A percentile compares a stretch with the other conserved stretches of the same genome.
These are phyloP conservation scores for Nymphalis c-album DNA, from an alignment of 2,888 invertebrate species.

Conservation along the genomic window DNA sequence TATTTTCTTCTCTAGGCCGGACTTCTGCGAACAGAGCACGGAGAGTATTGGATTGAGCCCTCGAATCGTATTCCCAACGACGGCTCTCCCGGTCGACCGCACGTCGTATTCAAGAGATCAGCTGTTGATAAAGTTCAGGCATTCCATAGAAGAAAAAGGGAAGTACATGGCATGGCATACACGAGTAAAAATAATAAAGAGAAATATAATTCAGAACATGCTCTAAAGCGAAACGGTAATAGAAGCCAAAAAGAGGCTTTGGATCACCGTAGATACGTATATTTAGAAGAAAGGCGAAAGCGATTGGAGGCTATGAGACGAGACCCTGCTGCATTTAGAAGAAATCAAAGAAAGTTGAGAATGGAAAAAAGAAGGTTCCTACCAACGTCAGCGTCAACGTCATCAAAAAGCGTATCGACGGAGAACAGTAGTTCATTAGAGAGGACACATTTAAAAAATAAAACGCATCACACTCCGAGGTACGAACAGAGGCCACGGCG, in stretches of 20 bases:
- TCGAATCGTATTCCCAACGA: constrained; percentile 76
- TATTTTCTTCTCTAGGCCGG: constrained; percentile 81
- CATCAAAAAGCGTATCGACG: constrained; percentile 57
- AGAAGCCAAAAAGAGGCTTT: constrained; percentile 82
- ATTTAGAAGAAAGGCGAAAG: constrained; percentile 63
- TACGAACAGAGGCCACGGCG: constrained; percentile 55
- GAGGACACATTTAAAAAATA: constrained; percentile 46
- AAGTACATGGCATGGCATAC: constrained; percentile 50
- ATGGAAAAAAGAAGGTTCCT: constrained; percentile 62
- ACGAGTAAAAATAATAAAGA: constrained; percentile 66
- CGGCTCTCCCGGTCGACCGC: constrained; percentile 77
- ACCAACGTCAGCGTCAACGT: constrained; percentile 33
- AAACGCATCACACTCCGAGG: constrained; percentile 50
- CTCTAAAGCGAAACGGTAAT: constrained; percentile 65
- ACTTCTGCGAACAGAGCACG: constrained; percentile 83
- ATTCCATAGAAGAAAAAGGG: constrained; percentile 66
- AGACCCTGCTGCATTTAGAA: constrained; percentile 69
- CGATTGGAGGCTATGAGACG: constrained; percentile 64
- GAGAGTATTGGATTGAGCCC: constrained; percentile 88
- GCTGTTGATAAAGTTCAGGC: constrained; percentile 79
- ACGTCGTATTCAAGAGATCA: constrained; percentile 85
- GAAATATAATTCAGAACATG: constrained; percentile 72
- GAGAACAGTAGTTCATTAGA: constrained; percentile 62
- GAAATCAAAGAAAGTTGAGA: constrained; percentile 58
- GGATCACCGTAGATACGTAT: constrained; percentile 67